phyloP scores from a whole-genome alignment of 1,140 invertebrate genomes.

The Rhopalosiphum maidis region DNA sequence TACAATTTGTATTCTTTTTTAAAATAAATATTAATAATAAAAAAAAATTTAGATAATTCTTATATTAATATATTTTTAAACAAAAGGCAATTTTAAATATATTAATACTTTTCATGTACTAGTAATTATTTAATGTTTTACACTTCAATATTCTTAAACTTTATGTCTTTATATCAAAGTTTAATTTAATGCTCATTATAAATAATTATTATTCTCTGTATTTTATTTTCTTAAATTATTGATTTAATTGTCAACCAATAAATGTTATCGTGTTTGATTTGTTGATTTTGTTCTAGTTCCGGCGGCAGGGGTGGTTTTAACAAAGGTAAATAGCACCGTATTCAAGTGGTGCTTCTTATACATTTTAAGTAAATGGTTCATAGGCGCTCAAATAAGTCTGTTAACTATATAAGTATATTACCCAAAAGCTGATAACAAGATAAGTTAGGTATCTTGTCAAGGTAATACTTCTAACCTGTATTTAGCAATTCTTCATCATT shows the following conservation, averaged over 20 bases:
- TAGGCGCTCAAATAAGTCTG: constrained; percentile 58
- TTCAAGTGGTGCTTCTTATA: constrained; percentile 58
- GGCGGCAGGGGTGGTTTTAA: constrained; percentile 60
- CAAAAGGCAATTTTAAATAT: neutral
- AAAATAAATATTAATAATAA: neutral
- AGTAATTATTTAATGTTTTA: constrained; percentile 13
- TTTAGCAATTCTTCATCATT: constrained; percentile 49
- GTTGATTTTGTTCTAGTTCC: constrained; percentile 60
- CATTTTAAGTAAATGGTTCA: constrained; percentile 57
- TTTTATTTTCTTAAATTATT: constrained; percentile 48
- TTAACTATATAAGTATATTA: constrained; percentile 55
- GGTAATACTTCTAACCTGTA: constrained; percentile 55
- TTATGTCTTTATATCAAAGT: neutral
- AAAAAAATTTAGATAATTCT: neutral
- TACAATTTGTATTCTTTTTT: neutral
- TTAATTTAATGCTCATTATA: constrained; percentile 6
- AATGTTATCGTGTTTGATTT: constrained; percentile 56
- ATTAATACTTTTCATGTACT: neutral
- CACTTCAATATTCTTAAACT: neutral
- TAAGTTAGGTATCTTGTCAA: constrained; percentile 57
- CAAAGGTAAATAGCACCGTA: constrained; percentile 60
- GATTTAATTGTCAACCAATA: constrained; percentile 37
- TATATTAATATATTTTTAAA: neutral
- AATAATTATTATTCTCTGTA: neutral
- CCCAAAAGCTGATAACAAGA: constrained; percentile 56